A percentile compares a stretch with the other conserved stretches of the same genome.
Evolutionary conservation across 2,888 invertebrate species (phyloP).

Genomic region (Pachydiplax longipennis): DNA sequence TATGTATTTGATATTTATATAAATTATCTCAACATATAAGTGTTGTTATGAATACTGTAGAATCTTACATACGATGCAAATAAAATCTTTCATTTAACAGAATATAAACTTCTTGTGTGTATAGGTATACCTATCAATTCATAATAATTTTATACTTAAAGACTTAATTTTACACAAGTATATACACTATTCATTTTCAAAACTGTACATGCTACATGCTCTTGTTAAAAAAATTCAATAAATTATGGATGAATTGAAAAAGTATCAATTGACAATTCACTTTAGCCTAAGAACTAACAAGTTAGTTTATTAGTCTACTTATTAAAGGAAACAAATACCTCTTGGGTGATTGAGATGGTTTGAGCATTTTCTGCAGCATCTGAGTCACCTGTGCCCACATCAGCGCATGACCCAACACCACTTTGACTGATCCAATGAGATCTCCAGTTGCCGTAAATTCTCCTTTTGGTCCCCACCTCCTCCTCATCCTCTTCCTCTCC

Average conservation of each 20-base stretch:
- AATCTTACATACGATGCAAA: no score
- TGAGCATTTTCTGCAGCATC: background rate
- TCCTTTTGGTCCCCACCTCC: slow-evolving; percentile 50
- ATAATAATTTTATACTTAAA: no score
- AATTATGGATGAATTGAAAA: background rate
- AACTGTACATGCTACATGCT: no score
- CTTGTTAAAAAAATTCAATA: background rate
- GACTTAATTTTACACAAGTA: no score
- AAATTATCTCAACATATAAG: no score
- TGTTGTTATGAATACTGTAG: no score
- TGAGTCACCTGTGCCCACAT: background rate
- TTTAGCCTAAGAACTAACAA: no score
- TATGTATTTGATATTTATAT: no score
- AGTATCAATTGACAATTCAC: background rate
- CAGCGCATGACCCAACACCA: background rate
- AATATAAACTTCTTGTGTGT: no score
- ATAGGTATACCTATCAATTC: no score
- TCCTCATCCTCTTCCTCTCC: slow-evolving; percentile 50
- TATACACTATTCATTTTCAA: no score
- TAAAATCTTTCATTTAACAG: no score
- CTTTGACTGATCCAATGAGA: slow-evolving; percentile 9
- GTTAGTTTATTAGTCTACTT: background rate
- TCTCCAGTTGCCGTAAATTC: background rate
- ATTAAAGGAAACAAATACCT: background rate
- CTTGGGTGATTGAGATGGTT: background rate